Conservation (phyloP, 2,797 vertebrate species). For the Monodelphis domestica region DNA sequence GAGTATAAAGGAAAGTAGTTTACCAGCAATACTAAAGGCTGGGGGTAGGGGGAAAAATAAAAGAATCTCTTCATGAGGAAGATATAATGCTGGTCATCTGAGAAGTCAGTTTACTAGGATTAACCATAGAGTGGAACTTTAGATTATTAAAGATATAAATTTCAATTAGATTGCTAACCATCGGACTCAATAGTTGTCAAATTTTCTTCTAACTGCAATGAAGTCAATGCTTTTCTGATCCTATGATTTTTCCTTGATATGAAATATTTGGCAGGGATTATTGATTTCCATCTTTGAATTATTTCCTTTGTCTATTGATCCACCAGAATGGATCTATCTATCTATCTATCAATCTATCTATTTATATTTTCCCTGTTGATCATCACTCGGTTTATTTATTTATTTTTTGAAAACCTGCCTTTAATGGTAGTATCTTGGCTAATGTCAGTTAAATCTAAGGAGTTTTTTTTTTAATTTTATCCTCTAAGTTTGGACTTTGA, state of each 20-base stretch:
- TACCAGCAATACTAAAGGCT: neutral
- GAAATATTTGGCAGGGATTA: neutral
- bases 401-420: neutral
- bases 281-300: neutral
- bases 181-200: neutral
- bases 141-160: neutral
- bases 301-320: too few species aligned
- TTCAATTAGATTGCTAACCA: neutral
- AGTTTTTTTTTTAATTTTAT: neutral
- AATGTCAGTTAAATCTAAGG: neutral
- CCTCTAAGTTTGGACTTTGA: neutral
- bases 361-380: too few species aligned
- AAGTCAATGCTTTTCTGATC: neutral
- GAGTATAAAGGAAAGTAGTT: neutral
- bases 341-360: too few species aligned
- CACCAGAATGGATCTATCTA: too few species aligned
- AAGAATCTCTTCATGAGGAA: neutral
- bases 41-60: too few species aligned
- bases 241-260: neutral
- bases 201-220: neutral
- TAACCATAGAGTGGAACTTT: neutral
- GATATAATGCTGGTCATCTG: neutral
- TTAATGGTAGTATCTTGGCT: neutral
- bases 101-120: neutral
- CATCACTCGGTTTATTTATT: too few species aligned